Base-by-base conservation (phyloP, 1,140 invertebrate genomes). In the Ephestia elutella region DNA sequence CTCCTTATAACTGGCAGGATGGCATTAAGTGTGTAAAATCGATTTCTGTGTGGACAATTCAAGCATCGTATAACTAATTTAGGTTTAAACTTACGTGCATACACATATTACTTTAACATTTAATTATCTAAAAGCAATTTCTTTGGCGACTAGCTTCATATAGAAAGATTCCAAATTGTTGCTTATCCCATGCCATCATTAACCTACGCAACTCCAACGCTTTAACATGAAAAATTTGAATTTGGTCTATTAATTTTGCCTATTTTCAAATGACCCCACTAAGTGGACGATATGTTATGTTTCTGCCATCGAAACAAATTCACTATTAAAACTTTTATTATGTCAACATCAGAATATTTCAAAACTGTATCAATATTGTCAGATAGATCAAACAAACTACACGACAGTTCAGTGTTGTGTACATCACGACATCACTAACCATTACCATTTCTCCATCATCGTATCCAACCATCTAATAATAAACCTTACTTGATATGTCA, bases 401-500 rank as follows among this genome's bases (percentile, higher is more conserved):
- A 68, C 57, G 60, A 54, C 65, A 59, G 53, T 62, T 62, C 69
- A 80, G 70, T 72, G 66, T 71, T n/a, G n/a, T n/a, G n/a, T n/a
- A n/a, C n/a, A n/a, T n/a, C n/a, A n/a, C n/a, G n/a, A 74, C 70
- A 70, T 87, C 82, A 87, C 84, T 87, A 87, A 87, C 84, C 82
- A 66, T 79, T 71, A 60, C 70, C 66, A 17, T 49, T 58, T 53
- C 54, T 59, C 49, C 57, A 35, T 57, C 53, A 62, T 53, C 73
- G 65, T 63, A 61, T 53, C n/a, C 73, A 71, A 60, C 59, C 71
- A 65, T 74, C 72, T 68, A 69, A 77, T 78, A 75, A 82, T 78
- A 85, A 88, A 84, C 77, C 78, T 85, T 81, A 78, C 75, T 72
- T 88, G 85, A 88, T 88, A 88, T 88, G 85, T 88, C 74, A 87